A percentile compares a stretch with the other conserved stretches of the same genome.
These are phyloP conservation scores for Andricus grossulariae DNA, from an alignment of 1,140 invertebrate genomes.

Conservation along the genomic window DNA sequence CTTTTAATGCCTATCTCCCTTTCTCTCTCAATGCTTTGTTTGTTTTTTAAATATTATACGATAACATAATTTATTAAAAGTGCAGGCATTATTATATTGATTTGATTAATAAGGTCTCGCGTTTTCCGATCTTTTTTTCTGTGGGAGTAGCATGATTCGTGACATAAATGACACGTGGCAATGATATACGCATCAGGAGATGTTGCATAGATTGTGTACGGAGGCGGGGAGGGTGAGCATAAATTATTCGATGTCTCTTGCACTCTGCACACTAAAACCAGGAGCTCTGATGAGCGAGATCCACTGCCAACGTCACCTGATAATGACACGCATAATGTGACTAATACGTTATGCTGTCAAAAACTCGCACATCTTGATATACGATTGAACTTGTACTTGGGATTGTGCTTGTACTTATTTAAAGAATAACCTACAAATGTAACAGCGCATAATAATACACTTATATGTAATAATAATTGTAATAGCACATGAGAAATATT, in stretches of 20 bases:
- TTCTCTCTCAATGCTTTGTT: slow-evolving; percentile 42
- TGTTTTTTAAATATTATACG: slow-evolving; percentile 45
- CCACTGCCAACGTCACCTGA: slow-evolving; percentile 20
- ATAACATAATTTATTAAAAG: too few species aligned
- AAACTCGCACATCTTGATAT: background rate
- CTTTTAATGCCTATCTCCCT: slow-evolving; percentile 55
- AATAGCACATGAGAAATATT: background rate
- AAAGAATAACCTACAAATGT: too few species aligned
- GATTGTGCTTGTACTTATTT: too few species aligned
- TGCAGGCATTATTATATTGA: too few species aligned
- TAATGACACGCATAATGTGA: slow-evolving; percentile 5
- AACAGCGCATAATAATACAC: background rate
- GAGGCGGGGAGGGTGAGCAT: slow-evolving; percentile 56
- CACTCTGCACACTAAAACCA: slow-evolving; percentile 66
- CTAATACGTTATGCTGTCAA: background rate
- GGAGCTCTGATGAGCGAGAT: slow-evolving; percentile 44
- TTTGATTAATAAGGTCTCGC: too few species aligned
- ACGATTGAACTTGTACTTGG: too few species aligned
- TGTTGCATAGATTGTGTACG: slow-evolving; percentile 48
- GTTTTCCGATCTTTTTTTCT: too few species aligned
- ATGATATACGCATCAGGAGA: slow-evolving; percentile 42
- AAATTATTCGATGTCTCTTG: slow-evolving; percentile 72
- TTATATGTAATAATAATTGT: background rate
- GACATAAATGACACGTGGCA: slow-evolving; percentile 10
- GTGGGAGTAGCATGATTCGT: background rate